Base-by-base conservation (phyloP, 2,888 invertebrate genomes). In the Dynastes grantii region DNA sequence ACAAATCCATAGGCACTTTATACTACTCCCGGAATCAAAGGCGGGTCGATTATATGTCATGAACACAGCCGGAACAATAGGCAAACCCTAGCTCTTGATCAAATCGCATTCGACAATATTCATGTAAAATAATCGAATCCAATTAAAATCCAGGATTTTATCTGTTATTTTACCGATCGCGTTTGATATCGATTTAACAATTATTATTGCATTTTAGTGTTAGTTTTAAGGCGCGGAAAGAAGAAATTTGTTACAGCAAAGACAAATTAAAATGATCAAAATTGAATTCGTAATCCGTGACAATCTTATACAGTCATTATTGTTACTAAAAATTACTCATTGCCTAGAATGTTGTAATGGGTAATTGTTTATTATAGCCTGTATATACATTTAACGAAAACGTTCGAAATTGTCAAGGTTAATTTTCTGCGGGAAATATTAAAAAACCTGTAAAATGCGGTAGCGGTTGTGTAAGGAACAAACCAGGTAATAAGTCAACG, bases 1-100 rank as follows among this genome's bases (percentile, higher is more conserved):
- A 37, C 70, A 73, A 67, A 29, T 77, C 67, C 76, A 64, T 78
- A 76, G 27, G 78, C 73, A 79, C 79, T 79, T 77, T 71, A 79
- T 77, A 76, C 77, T 77, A 77, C 77, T 79, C 77, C 79, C 79
- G 79, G 77, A 79, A 79, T 79, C 73, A 49, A 64, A 79, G 77
- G 61, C 61, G 77, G 75, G 79, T 79, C 79, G 77, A 79, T 77
- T 79, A 73, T 77, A 53, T 77, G 79, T 79, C 79, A 79, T 61
- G 67, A 79, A 77, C 79, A 79, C 61, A 77, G 40, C 79, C 79
- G 79, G 79, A 77, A 79, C 79, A 79, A 79, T 77, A 65, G 61
- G 49, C 76, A 68, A 78, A 78, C 64, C 71, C 71, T 45, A 64
- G 67, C 67, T 58, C 76, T 76, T 67, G 40, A 53, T 76, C 65